phyloP scores from a whole-genome alignment of 2,888 invertebrate genomes.

The Cheiracanthium punctorium region DNA sequence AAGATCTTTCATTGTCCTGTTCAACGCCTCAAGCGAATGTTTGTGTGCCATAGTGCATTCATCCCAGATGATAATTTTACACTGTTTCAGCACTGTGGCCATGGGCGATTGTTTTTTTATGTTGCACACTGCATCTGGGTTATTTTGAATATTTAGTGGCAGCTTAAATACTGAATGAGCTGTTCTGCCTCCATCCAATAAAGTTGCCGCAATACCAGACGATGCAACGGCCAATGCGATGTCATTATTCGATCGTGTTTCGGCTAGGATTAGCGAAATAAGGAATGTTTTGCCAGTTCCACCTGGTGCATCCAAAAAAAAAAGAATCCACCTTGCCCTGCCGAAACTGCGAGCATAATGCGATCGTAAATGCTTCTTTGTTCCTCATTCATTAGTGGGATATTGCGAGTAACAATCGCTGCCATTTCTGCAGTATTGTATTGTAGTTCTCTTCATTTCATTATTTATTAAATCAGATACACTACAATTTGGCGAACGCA shows the following conservation, averaged over 20 bases:
- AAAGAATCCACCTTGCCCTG: no score
- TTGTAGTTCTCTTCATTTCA: slow-evolving; percentile 9
- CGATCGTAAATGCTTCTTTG: slow-evolving; percentile 4
- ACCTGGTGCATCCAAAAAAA: not conserved
- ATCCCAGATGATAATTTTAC: slow-evolving; percentile 28
- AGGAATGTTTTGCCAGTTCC: not conserved
- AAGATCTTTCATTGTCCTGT: no score
- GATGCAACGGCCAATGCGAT: slow-evolving; percentile 75
- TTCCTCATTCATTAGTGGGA: slow-evolving; percentile 28
- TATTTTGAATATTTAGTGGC: slow-evolving; percentile 73
- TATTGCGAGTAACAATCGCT: slow-evolving; percentile 34
- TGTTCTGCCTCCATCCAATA: slow-evolving; percentile 76
- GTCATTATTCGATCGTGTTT: not conserved
- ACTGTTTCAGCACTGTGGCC: slow-evolving; percentile 22
- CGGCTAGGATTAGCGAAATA: not conserved
- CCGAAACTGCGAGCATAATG: not conserved
- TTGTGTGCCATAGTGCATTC: no score
- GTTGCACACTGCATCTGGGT: slow-evolving; percentile 41
- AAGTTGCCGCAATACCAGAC: slow-evolving; percentile 74
- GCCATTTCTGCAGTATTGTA: slow-evolving; percentile 25
- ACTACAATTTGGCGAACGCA: no score
- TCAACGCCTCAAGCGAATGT: no score
- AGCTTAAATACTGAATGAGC: slow-evolving; percentile 76
- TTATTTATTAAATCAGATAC: no score
- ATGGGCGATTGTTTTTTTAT: slow-evolving; percentile 31